Evolutionary conservation across 2,888 invertebrate species (phyloP).

Genomic region (Phaonia tiefii): DNA sequence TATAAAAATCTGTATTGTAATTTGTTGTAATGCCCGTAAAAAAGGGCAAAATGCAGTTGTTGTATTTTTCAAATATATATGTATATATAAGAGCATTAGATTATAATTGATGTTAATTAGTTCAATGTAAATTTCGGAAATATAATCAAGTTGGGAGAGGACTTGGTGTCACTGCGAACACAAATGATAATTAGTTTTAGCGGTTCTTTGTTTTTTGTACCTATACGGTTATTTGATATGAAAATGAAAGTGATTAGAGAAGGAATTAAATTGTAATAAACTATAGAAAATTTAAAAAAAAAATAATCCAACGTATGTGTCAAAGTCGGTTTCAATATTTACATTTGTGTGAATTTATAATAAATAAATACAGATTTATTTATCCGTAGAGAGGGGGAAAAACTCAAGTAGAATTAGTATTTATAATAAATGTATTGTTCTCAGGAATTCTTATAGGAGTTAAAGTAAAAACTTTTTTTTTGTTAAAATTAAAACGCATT

Average conservation of each 20-base stretch:
- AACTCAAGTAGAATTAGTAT: too few relatives aligned
- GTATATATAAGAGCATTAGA: conserved; percentile 25
- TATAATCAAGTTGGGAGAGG: neutral
- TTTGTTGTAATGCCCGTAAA: neutral
- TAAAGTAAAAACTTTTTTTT: too few relatives aligned
- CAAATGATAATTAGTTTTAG: conserved; percentile 25
- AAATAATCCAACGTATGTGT: too few relatives aligned
- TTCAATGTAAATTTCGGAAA: conserved; percentile 17
- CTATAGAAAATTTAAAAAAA: neutral
- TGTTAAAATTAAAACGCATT: too few relatives aligned
- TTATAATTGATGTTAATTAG: conserved; percentile 41
- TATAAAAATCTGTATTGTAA: conserved; percentile 13
- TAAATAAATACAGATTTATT: too few relatives aligned
- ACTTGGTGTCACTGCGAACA: neutral
- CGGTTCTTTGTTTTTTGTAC: conserved; percentile 4
- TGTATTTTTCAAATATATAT: conserved; percentile 16
- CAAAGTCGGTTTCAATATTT: too few relatives aligned
- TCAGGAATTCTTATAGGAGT: too few relatives aligned
- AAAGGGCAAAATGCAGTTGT: neutral
- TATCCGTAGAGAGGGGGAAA: too few relatives aligned
- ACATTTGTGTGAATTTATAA: too few relatives aligned
- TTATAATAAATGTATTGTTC: too few relatives aligned
- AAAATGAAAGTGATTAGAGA: conserved; percentile 27
- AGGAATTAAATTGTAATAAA: conserved; percentile 25
- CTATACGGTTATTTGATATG: conserved; percentile 1